These are phyloP conservation scores for Sorex maritimensis DNA, from an alignment of 2,797 vertebrate genomes.

Conservation along the genomic window DNA sequence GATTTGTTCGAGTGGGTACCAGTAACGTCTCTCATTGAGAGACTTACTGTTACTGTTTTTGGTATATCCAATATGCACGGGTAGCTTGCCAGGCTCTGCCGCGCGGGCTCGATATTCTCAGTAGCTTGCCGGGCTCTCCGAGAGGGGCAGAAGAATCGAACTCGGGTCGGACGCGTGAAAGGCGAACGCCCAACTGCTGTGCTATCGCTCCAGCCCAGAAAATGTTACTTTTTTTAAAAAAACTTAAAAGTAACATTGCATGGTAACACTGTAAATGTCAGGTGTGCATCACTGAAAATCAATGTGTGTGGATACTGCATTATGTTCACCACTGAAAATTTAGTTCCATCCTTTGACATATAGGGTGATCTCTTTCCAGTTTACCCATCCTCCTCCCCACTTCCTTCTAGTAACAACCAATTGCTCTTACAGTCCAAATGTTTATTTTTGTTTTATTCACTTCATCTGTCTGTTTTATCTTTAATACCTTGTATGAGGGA, in stretches of 20 bases:
- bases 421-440: not conserved
- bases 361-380: not conserved
- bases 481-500: not conserved
- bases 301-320: not conserved
- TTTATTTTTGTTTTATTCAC: not conserved
- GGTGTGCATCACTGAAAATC: not conserved
- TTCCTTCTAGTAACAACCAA: not conserved
- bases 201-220: not conserved
- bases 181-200: too few relatives aligned
- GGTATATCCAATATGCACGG: too few relatives aligned
- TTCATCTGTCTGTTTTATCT: not conserved
- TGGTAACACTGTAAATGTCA: not conserved
- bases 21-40: too few relatives aligned
- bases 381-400: too few relatives aligned
- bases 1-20: too few relatives aligned
- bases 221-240: not conserved
- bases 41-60: too few relatives aligned
- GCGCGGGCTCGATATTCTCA: too few relatives aligned
- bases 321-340: not conserved
- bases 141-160: too few relatives aligned
- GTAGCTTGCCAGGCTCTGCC: too few relatives aligned
- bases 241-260: not conserved
- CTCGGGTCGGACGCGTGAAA: too few relatives aligned
- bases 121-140: too few relatives aligned
- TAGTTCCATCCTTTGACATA: not conserved